Base-by-base conservation (phyloP, 2,888 invertebrate genomes). In the Sphaerophoria rueppellii region DNA sequence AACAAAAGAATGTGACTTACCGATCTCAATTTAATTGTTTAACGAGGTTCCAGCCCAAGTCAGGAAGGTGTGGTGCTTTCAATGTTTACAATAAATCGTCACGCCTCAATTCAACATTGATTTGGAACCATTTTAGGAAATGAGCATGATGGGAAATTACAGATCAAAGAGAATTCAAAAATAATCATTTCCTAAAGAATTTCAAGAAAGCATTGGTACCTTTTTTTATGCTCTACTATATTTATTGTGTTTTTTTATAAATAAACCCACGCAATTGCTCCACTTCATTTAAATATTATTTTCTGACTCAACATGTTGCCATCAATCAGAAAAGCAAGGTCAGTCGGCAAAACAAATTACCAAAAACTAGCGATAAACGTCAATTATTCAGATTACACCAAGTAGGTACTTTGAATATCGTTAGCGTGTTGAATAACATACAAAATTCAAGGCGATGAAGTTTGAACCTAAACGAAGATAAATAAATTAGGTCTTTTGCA, bases 21-120 rank as follows among this genome's bases (percentile, higher is more conserved):
- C 63, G 82, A 46, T 70, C 82, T 74, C 74, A 73, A 82, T 70
- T 63, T 46, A 63, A 79, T 79, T 78, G 73, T 70, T 72, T 60
- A 60, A 65, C 58, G 71, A 14, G 48, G 50, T 55, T 55, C 32
- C 12, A 24, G n/a, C n/a, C 1, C 12, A n/a, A 35, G 48, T 11
- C 11, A 6, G 16, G 52, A 52, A 58, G 76, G 60, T 55, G 76
- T 61, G 76, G 76, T 70, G 11, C 0, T 37, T 2, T 35, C 48
- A 9, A 5, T 46, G 60, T 54, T 70, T 37, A 14, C 43, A 70
- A 14, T 24, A 32, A 76, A 46, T 24, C 35, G 55, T 11, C 69
- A 34, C 52, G 16, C 75, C 69, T 24, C 7, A 69, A 11, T 69
- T 43, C 34, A n/a, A 12, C 54, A 52, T 43, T 52, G 14, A 54